These are phyloP conservation scores for Trinectes maculatus DNA, from an alignment of 2,113 vertebrate genomes.

Conservation along the genomic window DNA sequence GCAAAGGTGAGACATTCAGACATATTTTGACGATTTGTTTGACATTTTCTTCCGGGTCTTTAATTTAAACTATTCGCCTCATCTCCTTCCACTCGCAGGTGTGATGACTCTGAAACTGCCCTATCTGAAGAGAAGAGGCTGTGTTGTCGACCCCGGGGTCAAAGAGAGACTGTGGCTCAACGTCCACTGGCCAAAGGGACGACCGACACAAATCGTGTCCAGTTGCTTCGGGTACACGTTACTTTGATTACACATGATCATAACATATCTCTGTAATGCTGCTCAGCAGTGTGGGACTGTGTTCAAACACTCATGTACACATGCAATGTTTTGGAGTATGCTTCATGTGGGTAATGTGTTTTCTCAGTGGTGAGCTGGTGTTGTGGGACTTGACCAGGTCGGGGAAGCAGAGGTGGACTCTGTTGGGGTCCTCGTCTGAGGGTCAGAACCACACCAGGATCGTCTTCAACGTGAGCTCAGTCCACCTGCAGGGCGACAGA, in stretches of 20 bases:
- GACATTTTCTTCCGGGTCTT: fast-evolving
- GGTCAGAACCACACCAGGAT: constrained; percentile 94
- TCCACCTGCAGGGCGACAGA: constrained; percentile 75
- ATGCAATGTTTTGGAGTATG: no score
- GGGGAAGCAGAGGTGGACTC: constrained; percentile 88
- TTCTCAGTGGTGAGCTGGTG: constrained; percentile 89
- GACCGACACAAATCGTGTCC: constrained; percentile 85
- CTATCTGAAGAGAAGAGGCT: constrained; percentile 89
- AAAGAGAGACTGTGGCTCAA: constrained; percentile 97
- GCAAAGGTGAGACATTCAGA: constrained; percentile 83
- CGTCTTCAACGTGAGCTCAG: constrained; percentile 90
- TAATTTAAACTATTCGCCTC: no score
- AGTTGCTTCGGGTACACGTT: constrained; percentile 88
- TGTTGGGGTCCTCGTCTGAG: constrained; percentile 86
- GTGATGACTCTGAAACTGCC: constrained; percentile 91
- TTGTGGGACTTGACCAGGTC: constrained; percentile 89
- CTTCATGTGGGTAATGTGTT: no score
- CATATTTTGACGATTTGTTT: not conserved
- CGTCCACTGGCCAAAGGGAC: constrained; percentile 87
- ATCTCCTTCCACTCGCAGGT: constrained; percentile 62
- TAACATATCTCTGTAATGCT: no score
- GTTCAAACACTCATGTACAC: no score
- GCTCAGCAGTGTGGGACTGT: not conserved
- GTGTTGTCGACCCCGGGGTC: constrained; percentile 83
- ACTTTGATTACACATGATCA: no score